Base-by-base conservation (phyloP, 2,113 vertebrate genomes). In the Alosa alosa region DNA sequence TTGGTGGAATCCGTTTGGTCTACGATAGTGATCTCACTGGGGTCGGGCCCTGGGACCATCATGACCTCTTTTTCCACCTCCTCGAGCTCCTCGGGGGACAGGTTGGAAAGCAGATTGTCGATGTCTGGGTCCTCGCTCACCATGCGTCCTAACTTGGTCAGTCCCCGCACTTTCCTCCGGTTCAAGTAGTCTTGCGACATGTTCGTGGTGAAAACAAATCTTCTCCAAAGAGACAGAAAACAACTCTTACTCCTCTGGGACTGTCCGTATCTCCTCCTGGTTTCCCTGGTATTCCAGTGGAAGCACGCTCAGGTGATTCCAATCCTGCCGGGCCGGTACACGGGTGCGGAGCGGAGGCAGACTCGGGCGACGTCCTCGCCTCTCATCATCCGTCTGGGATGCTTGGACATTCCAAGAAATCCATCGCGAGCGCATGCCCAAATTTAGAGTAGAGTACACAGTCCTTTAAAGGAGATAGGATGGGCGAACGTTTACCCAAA, bases 401-500 rank as follows among this genome's bases (percentile, higher is more conserved):
- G 96, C 96, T 96, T 96, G 95, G 96, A 97, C 97, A 98, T 99
- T 98, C 97, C 96, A 97, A 89, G 94, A 96, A 99, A 97, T 98
- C 96, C 96, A 96, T 92, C 94, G 95, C 95, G 94, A 96, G 94
- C 95, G 90, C 95, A 97, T 97, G 97, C 95, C 98, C 97, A 98
- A 97, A 98, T 99, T 98, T 99, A 98, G 98, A 95, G 88, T 90
- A 92, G 94, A 95, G 92, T 96, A 94, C 94, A 96, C 96, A 94
- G 96, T 96, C 97, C 97, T 98, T 98, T 98, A 97, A 98, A 98
- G 97, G 97, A 95, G 97, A 96, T 95, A 94, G 96, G 96, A 92
- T 93, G 94, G 94, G 93, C 93, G 91, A 89, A 90, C 91, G 90
- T 94, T 94, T 94, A 93, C 88, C 88, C 95, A 86, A 96, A 94